phyloP scores from a whole-genome alignment of 2,797 vertebrate species.

The Diplodus sargus region DNA sequence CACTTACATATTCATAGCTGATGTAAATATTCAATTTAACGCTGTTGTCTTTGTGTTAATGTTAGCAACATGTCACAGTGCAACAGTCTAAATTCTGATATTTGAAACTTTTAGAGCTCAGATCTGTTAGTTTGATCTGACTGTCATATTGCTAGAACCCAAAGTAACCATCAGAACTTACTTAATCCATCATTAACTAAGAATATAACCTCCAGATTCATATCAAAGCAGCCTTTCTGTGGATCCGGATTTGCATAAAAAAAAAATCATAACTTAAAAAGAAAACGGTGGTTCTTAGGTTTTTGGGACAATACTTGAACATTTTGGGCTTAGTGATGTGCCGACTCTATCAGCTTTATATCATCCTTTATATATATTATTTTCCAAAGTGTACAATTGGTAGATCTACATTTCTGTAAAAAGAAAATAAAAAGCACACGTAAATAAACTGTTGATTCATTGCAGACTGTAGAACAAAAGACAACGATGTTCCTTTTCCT shows the following conservation, averaged over 20 bases:
- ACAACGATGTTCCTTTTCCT: background rate
- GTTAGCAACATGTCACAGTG: background rate
- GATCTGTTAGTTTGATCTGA: background rate
- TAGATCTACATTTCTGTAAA: background rate
- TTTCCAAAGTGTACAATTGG: background rate
- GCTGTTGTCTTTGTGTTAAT: background rate
- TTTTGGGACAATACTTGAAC: background rate
- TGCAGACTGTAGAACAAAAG: background rate
- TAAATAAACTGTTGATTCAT: background rate
- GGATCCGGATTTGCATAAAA: background rate
- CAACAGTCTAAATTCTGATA: background rate
- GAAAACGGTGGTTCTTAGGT: background rate
- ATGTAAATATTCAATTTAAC: background rate
- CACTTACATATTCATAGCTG: background rate
- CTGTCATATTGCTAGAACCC: background rate
- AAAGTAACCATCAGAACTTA: background rate
- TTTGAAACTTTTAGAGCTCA: background rate
- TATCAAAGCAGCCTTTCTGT: background rate
- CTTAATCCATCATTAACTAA: background rate
- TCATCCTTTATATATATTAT: background rate
- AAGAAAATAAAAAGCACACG: background rate
- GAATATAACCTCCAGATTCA: background rate
- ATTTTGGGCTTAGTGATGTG: no score
- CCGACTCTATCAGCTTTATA: background rate
- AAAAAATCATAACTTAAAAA: background rate